These are phyloP conservation scores for Stomatorhinus ivindoensis DNA, from an alignment of 2,113 vertebrate species.

Conservation along the genomic window DNA sequence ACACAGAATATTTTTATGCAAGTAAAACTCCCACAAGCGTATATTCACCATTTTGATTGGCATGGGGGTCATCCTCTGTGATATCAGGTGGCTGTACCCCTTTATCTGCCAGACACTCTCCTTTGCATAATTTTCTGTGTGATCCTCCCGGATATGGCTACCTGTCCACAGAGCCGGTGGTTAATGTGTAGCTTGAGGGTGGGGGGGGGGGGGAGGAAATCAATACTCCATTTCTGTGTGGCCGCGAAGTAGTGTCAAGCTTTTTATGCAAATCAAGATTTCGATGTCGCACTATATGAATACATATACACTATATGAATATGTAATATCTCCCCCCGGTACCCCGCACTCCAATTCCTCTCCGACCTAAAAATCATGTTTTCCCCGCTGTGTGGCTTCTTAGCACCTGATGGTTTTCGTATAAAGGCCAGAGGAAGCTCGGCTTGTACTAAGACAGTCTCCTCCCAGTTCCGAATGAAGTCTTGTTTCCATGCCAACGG, in stretches of 20 bases:
- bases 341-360: background rate
- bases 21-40: background rate
- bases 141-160: background rate
- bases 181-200: background rate
- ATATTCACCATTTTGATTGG: background rate
- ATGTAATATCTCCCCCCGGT: background rate
- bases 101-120: background rate
- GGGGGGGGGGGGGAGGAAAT: conserved; percentile 31
- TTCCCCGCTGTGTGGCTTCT: background rate
- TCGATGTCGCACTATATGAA: background rate
- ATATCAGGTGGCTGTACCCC: background rate
- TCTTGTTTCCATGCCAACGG: background rate
- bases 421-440: background rate
- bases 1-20: too few relatives aligned
- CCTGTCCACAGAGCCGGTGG: background rate
- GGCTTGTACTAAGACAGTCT: background rate
- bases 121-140: background rate
- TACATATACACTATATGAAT: too few relatives aligned
- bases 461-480: background rate
- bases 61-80: background rate
- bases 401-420: background rate
- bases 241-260: background rate
- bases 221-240: conserved; percentile 10
- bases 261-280: conserved; percentile 21
- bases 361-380: background rate